A percentile compares a stretch with the other conserved stretches of the same genome.
Evolutionary conservation across 2,113 vertebrate species (phyloP).

Genomic region (Sorex araneus): DNA sequence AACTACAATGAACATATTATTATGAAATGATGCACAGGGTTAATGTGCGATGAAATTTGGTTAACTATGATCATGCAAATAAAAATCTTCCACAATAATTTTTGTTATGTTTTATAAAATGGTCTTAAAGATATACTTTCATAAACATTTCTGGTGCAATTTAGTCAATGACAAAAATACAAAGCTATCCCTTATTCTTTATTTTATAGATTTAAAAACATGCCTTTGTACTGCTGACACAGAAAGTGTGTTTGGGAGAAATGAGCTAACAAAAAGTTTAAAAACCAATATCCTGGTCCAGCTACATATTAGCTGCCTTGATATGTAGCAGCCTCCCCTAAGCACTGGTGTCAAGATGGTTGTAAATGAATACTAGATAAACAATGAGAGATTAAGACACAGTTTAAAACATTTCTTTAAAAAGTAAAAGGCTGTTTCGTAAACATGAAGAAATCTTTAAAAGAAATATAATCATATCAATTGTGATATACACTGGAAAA

Average conservation of each 20-base stretch:
- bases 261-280: slow-evolving; percentile 73
- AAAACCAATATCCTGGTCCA: slow-evolving; percentile 74
- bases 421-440: slow-evolving; percentile 76
- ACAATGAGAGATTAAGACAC: slow-evolving; percentile 78
- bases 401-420: slow-evolving; percentile 73
- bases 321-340: slow-evolving; percentile 56
- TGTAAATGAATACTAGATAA: slow-evolving; percentile 80
- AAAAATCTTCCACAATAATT: slow-evolving; percentile 86
- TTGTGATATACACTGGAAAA: slow-evolving; percentile 77
- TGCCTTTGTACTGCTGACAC: slow-evolving; percentile 85
- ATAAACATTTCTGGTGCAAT: slow-evolving; percentile 89
- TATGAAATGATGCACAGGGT: slow-evolving; percentile 85
- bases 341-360: slow-evolving; percentile 50
- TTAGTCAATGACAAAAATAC: slow-evolving; percentile 89
- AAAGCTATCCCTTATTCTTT: slow-evolving; percentile 87
- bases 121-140: slow-evolving; percentile 87
- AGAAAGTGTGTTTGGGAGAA: slow-evolving; percentile 74
- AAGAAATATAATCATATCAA: slow-evolving; percentile 75
- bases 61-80: slow-evolving; percentile 88
- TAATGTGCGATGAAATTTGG: slow-evolving; percentile 84
- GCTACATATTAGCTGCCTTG: slow-evolving; percentile 54
- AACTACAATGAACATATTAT: slow-evolving; percentile 84
- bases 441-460: slow-evolving; percentile 79
- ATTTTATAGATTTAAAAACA: slow-evolving; percentile 83
- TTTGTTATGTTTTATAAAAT: slow-evolving; percentile 89